Evolutionary conservation across 2,888 invertebrate genomes (phyloP).

Genomic region (Paralinhomoeus sp.): DNA sequence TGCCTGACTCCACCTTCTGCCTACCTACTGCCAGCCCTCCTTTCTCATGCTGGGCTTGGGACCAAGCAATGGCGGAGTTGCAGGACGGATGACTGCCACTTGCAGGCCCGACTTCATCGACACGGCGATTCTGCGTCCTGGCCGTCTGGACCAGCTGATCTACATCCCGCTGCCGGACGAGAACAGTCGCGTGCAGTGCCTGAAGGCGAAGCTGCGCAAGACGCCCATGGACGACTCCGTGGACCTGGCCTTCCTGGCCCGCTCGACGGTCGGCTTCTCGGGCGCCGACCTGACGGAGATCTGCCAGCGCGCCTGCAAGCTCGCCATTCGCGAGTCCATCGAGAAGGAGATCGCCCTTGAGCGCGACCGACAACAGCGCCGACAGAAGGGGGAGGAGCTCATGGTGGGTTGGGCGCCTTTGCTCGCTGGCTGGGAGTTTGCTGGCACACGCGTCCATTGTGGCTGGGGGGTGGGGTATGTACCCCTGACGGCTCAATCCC

Average conservation of each 20-base stretch:
- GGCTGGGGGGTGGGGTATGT: too few relatives aligned
- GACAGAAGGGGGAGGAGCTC: constrained; percentile 35
- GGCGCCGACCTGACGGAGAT: constrained; percentile 98
- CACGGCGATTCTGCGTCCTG: constrained; percentile 91
- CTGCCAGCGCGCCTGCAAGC: constrained; percentile 94
- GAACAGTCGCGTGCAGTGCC: constrained; percentile 80
- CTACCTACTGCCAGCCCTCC: too few relatives aligned
- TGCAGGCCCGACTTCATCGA: constrained; percentile 72
- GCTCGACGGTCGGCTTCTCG: constrained; percentile 71
- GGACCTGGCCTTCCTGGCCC: constrained; percentile 45
- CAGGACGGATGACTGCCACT: constrained; percentile 5
- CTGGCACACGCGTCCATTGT: too few relatives aligned
- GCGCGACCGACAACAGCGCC: constrained; percentile 49
- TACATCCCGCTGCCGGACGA: constrained; percentile 99
- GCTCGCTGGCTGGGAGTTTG: too few relatives aligned
- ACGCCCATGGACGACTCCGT: constrained; percentile 87
- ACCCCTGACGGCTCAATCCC: too few relatives aligned
- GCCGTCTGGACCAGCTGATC: constrained; percentile 92
- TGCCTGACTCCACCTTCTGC: too few relatives aligned
- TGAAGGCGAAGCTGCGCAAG: constrained; percentile 71
- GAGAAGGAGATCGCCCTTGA: constrained; percentile 80
- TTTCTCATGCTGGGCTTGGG: too few relatives aligned
- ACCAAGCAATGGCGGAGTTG: too few relatives aligned
- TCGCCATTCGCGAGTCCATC: constrained; percentile 91
- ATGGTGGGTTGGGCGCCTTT: constrained; percentile 28